A percentile compares a stretch with the other conserved stretches of the same genome.
These are phyloP conservation scores for Neodiprion fabricii DNA, from an alignment of 1,140 invertebrate species.

Conservation along the genomic window DNA sequence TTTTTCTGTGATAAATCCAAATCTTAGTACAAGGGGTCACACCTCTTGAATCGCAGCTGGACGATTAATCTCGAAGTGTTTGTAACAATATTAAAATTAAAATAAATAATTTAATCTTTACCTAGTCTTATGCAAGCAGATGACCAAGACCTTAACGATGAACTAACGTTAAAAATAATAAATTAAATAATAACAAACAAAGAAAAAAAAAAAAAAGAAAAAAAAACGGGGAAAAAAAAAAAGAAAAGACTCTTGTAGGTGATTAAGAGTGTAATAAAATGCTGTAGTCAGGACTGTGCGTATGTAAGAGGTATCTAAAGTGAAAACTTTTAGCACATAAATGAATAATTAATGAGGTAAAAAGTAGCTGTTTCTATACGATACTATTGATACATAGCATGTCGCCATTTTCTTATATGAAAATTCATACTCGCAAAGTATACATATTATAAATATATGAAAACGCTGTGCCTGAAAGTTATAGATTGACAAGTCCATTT, in stretches of 20 bases:
- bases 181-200: slow-evolving; percentile 12
- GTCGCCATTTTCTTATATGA: slow-evolving; percentile 20
- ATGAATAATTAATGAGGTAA: slow-evolving; percentile 3
- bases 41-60: not conserved
- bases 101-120: slow-evolving; percentile 28
- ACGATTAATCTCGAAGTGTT: slow-evolving; percentile 23
- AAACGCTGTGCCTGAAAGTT: not conserved
- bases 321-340: slow-evolving; percentile 12
- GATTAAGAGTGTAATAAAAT: slow-evolving; percentile 15
- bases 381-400: slow-evolving; percentile 15
- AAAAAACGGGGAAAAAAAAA: slow-evolving; percentile 23
- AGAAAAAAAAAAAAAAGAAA: slow-evolving; percentile 21
- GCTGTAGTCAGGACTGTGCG: slow-evolving; percentile 21
- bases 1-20: slow-evolving; percentile 60
- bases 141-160: slow-evolving; percentile 41
- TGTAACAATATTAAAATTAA: slow-evolving; percentile 18
- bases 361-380: slow-evolving; percentile 19
- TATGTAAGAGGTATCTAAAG: slow-evolving; percentile 11
- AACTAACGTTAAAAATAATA: slow-evolving; percentile 15
- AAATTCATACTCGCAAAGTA: slow-evolving; percentile 11
- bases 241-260: slow-evolving; percentile 27
- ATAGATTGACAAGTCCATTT: not conserved
- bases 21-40: slow-evolving; percentile 22
- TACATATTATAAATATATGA: not conserved
- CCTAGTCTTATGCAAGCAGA: slow-evolving; percentile 35